phyloP scores from a whole-genome alignment of 1,140 invertebrate species.

The Campodea augens region DNA sequence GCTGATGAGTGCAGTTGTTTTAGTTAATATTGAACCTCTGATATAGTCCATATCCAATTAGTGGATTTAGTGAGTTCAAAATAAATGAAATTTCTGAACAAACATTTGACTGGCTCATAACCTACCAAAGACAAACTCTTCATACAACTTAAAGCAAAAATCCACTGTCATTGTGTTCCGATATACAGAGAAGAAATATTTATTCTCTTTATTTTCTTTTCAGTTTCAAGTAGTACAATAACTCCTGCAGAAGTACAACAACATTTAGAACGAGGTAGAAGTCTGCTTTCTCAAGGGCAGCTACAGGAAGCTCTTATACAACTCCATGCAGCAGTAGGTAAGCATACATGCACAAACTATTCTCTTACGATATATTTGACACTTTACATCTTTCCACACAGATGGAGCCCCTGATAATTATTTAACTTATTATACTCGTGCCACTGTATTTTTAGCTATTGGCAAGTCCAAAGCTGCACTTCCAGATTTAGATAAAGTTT shows the following conservation, averaged over 20 bases:
- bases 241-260: slow-evolving; percentile 69
- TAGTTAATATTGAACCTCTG: no score
- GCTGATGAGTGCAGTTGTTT: no score
- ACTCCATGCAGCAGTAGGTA: slow-evolving; percentile 94
- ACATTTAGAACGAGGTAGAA: slow-evolving; percentile 81
- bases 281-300: slow-evolving; percentile 76
- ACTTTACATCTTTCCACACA: slow-evolving; percentile 26
- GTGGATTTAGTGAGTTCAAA: no score
- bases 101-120: no score
- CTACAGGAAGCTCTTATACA: slow-evolving; percentile 90
- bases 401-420: slow-evolving; percentile 93
- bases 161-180: no score
- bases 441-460: slow-evolving; percentile 88
- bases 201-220: no score
- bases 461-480: slow-evolving; percentile 91
- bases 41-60: no score
- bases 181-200: no score
- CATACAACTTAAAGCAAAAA: no score
- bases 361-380: slow-evolving; percentile 1
- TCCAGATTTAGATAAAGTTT: slow-evolving; percentile 75
- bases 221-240: no score
- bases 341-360: slow-evolving; percentile 20
- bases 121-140: no score
- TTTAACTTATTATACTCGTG: slow-evolving; percentile 82
- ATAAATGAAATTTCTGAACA: no score